Evolutionary conservation across 2,888 invertebrate species (phyloP).

Genomic region (Athripsodes cinereus): DNA sequence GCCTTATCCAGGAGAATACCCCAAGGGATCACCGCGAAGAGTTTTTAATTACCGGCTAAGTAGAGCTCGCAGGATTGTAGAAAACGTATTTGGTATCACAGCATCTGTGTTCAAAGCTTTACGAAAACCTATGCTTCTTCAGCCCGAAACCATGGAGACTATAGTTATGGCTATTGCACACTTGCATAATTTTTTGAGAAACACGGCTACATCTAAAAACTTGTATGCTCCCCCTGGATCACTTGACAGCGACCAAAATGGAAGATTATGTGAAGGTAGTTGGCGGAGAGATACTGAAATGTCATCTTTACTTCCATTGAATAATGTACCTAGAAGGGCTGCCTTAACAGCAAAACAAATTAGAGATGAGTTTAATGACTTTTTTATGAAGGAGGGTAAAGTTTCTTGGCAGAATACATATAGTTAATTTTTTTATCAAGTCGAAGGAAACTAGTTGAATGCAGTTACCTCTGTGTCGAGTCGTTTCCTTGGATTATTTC

Average conservation of each 20-base stretch:
- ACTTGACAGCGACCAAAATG: neutral
- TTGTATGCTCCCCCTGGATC: neutral
- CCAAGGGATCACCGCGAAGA: neutral
- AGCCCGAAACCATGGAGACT: neutral
- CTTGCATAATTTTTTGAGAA: neutral
- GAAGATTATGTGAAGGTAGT: neutral
- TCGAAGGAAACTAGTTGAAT: neutral
- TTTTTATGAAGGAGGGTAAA: neutral
- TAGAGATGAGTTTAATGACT: neutral
- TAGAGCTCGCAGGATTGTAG: constrained; percentile 3
- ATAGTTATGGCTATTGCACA: neutral
- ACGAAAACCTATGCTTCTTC: neutral
- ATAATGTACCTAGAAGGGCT: neutral
- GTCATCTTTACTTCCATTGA: neutral
- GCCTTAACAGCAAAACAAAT: neutral
- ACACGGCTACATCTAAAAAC: neutral
- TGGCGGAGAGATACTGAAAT: neutral
- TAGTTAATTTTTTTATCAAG: neutral
- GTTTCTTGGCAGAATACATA: neutral
- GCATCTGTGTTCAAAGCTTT: neutral
- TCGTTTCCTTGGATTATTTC: neutral
- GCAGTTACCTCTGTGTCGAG: neutral
- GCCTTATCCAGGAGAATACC: neutral
- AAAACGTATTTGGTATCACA: constrained; percentile 5
- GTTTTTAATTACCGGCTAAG: constrained; percentile 5